A percentile compares a stretch with the other conserved stretches of the same genome.
phyloP scores from a whole-genome alignment of 2,797 vertebrate genomes.

The Nasua narica region DNA sequence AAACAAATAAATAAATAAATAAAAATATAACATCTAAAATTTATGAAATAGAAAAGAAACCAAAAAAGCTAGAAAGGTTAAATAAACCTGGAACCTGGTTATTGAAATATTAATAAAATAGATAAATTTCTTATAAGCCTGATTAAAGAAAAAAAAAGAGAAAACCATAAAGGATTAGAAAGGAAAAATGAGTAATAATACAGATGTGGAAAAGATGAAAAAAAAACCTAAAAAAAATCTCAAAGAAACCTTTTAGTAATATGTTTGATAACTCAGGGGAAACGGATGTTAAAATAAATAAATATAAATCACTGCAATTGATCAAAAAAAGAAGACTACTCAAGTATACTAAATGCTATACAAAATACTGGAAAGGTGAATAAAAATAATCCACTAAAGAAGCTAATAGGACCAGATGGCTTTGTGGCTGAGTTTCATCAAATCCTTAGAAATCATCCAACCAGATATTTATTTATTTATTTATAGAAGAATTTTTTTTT shows the following conservation, averaged over 20 bases:
- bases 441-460: slow-evolving; percentile 31
- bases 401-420: slow-evolving; percentile 34
- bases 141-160: not conserved
- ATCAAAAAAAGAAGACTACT: not conserved
- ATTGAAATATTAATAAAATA: not conserved
- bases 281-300: not conserved
- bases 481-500: no score
- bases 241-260: not conserved
- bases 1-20: not conserved
- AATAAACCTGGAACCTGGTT: not conserved
- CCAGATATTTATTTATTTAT: no score
- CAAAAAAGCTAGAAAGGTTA: not conserved
- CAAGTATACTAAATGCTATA: not conserved
- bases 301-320: not conserved
- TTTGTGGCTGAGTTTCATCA: slow-evolving; percentile 26
- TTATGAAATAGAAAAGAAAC: not conserved
- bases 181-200: not conserved
- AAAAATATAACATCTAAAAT: not conserved
- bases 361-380: not conserved
- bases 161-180: not conserved
- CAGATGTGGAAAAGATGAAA: not conserved
- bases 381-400: slow-evolving; percentile 35
- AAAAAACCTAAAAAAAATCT: no score
- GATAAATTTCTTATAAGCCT: not conserved
- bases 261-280: not conserved